Percentiles rank a stretch among this genome's conserved stretches.
Evolutionary conservation across 1,140 invertebrate genomes (phyloP).

Genomic region (Papilio polyxenes): DNA sequence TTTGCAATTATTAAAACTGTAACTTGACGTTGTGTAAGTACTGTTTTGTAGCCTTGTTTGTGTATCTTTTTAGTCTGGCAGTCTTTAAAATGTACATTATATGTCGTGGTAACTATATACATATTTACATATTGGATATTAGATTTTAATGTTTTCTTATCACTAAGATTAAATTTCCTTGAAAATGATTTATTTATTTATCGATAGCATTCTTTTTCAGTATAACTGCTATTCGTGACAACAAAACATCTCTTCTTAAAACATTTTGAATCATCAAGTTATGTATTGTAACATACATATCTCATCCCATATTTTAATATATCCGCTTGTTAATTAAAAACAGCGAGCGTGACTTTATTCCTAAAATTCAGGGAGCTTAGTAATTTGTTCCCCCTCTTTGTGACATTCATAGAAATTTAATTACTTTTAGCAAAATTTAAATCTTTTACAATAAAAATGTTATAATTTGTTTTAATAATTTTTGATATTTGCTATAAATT

Average conservation of each 20-base stretch:
- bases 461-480: too few relatives aligned
- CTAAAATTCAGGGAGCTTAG: constrained; percentile 23
- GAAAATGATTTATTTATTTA: background rate
- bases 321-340: constrained; percentile 37
- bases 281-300: constrained; percentile 29
- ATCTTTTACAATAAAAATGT: background rate
- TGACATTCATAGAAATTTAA: constrained; percentile 21
- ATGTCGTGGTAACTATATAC: too few relatives aligned
- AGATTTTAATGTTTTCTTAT: too few relatives aligned
- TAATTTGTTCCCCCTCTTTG: constrained; percentile 33
- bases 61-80: too few relatives aligned
- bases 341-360: constrained; percentile 33
- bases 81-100: too few relatives aligned
- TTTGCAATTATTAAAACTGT: background rate
- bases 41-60: background rate
- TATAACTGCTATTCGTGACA: background rate
- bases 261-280: constrained; percentile 29
- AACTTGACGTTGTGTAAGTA: background rate
- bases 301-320: constrained; percentile 30
- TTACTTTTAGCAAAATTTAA: constrained; percentile 5
- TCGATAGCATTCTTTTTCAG: constrained; percentile 21
- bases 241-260: constrained; percentile 1
- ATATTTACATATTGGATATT: background rate
- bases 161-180: background rate
- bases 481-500: too few relatives aligned